Conservation (phyloP, 1,140 invertebrate species). For the Drosophila nannoptera region DNA sequence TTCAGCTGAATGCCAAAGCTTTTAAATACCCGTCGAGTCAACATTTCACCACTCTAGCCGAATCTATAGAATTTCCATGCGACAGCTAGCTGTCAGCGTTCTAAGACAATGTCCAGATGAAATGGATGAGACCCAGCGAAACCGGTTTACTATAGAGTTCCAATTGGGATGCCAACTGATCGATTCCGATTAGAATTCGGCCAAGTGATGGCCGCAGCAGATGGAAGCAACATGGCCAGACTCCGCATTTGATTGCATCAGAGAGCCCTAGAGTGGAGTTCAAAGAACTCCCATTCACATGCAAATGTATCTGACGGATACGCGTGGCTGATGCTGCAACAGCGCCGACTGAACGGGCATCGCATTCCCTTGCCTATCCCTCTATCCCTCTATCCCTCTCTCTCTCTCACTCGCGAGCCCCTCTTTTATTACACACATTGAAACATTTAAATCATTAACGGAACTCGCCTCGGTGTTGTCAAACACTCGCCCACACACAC, state of each 20-base stretch:
- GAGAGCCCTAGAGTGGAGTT: slow-evolving; percentile 47
- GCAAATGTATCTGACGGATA: slow-evolving; percentile 72
- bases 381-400: too few relatives aligned
- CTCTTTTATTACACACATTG: neutral
- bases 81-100: too few relatives aligned
- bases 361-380: slow-evolving; percentile 36
- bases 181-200: too few relatives aligned
- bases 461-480: slow-evolving; percentile 24
- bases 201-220: slow-evolving; percentile 7
- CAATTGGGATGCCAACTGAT: too few relatives aligned
- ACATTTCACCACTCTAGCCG: too few relatives aligned
- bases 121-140: too few relatives aligned
- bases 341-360: slow-evolving; percentile 20
- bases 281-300: slow-evolving; percentile 64
- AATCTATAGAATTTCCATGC: too few relatives aligned
- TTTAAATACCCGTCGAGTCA: too few relatives aligned
- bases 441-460: slow-evolving; percentile 60
- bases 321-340: slow-evolving; percentile 53
- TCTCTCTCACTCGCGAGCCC: neutral
- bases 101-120: too few relatives aligned
- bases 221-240: neutral
- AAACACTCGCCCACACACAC: slow-evolving; percentile 44
- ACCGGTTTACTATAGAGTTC: too few relatives aligned
- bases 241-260: slow-evolving; percentile 21
- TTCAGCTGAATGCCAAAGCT: too few relatives aligned